A percentile compares a stretch with the other conserved stretches of the same genome.
Conservation (phyloP, 2,888 invertebrate species). For the Cantharis nigra region DNA sequence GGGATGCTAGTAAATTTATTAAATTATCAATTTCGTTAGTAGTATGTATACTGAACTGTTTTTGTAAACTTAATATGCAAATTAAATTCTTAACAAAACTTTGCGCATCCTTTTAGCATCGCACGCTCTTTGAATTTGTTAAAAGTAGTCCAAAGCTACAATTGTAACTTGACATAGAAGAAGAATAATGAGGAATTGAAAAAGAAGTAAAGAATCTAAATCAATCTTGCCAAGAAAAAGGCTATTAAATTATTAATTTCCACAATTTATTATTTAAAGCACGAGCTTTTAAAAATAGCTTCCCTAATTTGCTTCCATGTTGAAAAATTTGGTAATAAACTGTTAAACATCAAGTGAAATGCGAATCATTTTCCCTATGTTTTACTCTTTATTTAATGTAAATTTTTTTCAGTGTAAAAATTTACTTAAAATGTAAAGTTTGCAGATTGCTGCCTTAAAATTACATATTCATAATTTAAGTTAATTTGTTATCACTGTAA, state of each 20-base stretch:
- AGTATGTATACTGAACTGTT: not conserved
- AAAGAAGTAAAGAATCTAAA: not conserved
- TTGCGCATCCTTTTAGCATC: not conserved
- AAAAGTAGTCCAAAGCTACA: not conserved
- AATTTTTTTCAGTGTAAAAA: no score
- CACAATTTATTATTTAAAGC: not conserved
- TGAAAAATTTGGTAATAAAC: not conserved
- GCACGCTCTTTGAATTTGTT: not conserved
- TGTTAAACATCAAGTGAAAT: not conserved
- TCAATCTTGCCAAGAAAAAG: not conserved
- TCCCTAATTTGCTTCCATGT: not conserved
- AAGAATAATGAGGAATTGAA: not conserved
- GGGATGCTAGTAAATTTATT: conserved; percentile 4
- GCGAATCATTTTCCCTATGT: no score
- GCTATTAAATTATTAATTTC: not conserved
- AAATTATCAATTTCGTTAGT: not conserved
- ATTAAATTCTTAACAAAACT: not conserved
- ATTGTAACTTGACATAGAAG: not conserved
- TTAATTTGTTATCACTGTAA: not conserved
- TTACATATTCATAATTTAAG: not conserved
- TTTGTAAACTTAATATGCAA: not conserved
- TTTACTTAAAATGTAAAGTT: no score
- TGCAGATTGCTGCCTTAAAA: not conserved
- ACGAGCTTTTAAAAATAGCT: not conserved
- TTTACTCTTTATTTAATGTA: no score